phyloP scores from a whole-genome alignment of 2,888 invertebrate genomes.

The Parnassius smintheus region DNA sequence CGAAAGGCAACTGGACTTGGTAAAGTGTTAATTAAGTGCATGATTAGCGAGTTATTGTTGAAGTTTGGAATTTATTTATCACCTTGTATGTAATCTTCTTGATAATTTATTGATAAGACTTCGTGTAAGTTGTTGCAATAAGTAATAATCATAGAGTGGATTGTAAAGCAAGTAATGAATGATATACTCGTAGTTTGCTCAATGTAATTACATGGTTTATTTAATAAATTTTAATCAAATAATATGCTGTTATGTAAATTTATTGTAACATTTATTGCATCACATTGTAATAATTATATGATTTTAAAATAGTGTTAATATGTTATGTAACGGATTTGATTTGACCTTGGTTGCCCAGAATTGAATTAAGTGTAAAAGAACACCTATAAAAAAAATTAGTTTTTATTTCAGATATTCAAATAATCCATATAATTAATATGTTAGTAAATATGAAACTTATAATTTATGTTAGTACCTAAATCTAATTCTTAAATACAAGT shows the following conservation, averaged over 20 bases:
- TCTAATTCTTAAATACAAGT: too few species aligned
- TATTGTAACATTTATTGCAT: background rate
- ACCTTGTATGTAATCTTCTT: background rate
- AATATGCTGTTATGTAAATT: background rate
- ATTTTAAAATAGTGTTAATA: too few species aligned
- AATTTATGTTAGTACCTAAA: too few species aligned
- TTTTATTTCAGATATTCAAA: too few species aligned
- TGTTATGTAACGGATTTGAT: too few species aligned
- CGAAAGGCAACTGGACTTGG: slow-evolving; percentile 12
- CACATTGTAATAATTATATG: too few species aligned
- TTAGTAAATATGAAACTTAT: too few species aligned
- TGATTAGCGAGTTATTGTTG: background rate
- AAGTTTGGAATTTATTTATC: background rate
- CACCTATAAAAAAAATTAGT: too few species aligned
- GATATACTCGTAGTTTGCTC: too few species aligned
- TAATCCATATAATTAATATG: too few species aligned
- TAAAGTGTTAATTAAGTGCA: background rate
- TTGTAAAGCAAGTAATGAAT: background rate
- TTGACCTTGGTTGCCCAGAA: too few species aligned
- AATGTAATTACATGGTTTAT: background rate
- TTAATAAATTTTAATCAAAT: background rate
- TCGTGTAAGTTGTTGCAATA: background rate
- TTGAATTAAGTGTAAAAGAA: too few species aligned
- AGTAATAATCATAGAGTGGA: background rate
- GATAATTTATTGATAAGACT: background rate